Evolutionary conservation across 1,140 invertebrate genomes (phyloP), one percentile per base, ranked within the genome.

Genomic region (Drosophila arawakana): DNA sequence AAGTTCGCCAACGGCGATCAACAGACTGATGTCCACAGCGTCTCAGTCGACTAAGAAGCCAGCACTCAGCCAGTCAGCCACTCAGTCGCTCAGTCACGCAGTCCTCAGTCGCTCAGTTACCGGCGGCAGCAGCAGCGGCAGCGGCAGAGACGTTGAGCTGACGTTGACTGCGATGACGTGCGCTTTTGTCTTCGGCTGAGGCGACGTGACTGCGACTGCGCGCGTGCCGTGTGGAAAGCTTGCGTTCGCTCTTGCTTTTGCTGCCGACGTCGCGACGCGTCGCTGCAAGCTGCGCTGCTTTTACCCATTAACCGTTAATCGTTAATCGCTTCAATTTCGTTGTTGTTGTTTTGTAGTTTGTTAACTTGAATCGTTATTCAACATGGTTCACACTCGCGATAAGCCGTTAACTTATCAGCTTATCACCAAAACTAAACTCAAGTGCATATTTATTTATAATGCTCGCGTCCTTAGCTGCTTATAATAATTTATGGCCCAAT

Each of bases 1-100:
- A 83, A 80, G 73, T 85, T 67, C 73, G 80, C 65, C 77, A 82
- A 82, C 90, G 90, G 75, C 83, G 76, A 82, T 91, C 75, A 75
- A 78, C 90, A 90, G 90, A 89, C 90, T 91, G 80, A 79, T 72
- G 66, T 61, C 13, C 50, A 47, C 59, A 49, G 68, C 47, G 25
- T 52, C 54, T 54, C 46, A 69, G 54, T 58, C 63, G 39, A 66
- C 50, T 68, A 68, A 58, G 69, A 76, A 76, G 63, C 62, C 57
- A 11, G 21, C 34, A 39, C 11, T 34, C 63, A 39, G 8, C 8
- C 15, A 9, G 15, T 44, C 49, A 50, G n/a, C 8, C 15, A 9
- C 35, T 44, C 49, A 50, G n/a, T 25, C 13, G 7, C 30, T 43
- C 7, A 7, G 35, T 37, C 15, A 10, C 21, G 39, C 21, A 37